phyloP scores from a whole-genome alignment of 2,888 invertebrate species.

The Timema cristinae region DNA sequence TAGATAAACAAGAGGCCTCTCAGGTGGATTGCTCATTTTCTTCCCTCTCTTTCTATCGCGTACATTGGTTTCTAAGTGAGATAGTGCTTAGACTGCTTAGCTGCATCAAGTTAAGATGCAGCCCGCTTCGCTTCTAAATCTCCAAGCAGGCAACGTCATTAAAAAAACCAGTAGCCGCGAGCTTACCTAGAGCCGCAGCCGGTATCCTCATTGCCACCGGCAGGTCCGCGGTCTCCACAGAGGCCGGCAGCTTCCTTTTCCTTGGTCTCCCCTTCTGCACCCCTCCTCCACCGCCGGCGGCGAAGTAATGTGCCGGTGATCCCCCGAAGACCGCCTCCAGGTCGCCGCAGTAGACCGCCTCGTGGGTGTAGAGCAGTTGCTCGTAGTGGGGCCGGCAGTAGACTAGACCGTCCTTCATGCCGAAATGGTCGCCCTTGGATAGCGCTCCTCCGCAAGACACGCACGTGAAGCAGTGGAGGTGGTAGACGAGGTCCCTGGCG shows the following conservation, averaged over 20 bases:
- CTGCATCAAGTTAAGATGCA: no score
- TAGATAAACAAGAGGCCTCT: no score
- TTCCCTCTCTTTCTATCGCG: no score
- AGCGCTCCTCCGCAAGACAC: slow-evolving; percentile 76
- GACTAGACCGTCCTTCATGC: slow-evolving; percentile 76
- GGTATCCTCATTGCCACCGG: slow-evolving; percentile 61
- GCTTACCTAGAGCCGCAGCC: slow-evolving; percentile 62
- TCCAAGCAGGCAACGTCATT: no score
- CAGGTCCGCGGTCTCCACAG: slow-evolving; percentile 29
- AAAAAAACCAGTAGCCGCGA: background rate
- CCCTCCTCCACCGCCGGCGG: slow-evolving; percentile 46
- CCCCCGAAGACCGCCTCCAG: slow-evolving; percentile 43
- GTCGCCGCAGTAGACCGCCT: slow-evolving; percentile 30
- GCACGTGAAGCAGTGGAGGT: slow-evolving; percentile 87
- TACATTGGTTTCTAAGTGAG: no score
- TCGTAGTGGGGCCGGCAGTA: slow-evolving; percentile 67
- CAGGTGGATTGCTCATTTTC: no score
- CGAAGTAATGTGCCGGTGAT: slow-evolving; percentile 60
- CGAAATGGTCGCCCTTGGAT: slow-evolving; percentile 87
- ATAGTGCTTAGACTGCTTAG: no score
- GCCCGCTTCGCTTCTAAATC: no score
- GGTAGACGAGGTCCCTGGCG: slow-evolving; percentile 81
- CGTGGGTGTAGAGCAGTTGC: slow-evolving; percentile 45
- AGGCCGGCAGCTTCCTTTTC: slow-evolving; percentile 69
- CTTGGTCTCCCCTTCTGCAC: slow-evolving; percentile 69